These are phyloP conservation scores for Phyto melanocephala DNA, from an alignment of 2,888 invertebrate species.

Conservation along the genomic window DNA sequence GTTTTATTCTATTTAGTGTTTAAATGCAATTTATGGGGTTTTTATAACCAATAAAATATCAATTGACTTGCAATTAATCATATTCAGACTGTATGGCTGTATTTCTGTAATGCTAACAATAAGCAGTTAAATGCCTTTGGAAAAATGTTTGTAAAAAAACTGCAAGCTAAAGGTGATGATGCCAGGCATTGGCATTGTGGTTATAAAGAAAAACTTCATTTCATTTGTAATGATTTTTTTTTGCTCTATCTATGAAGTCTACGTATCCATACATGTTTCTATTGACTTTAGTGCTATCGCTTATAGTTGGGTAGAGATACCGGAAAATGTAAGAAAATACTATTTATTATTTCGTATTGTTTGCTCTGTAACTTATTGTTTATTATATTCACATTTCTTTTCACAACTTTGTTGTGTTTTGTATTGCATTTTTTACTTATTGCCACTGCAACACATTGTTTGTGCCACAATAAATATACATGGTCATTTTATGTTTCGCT, in stretches of 20 bases:
- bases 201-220: slow-evolving; percentile 35
- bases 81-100: slow-evolving; percentile 66
- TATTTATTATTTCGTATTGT: slow-evolving; percentile 52
- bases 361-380: slow-evolving; percentile 52
- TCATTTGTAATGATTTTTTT: slow-evolving; percentile 58
- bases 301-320: slow-evolving; percentile 9
- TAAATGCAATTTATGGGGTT: slow-evolving; percentile 60
- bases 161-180: slow-evolving; percentile 29
- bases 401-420: slow-evolving; percentile 4
- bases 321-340: slow-evolving; percentile 63
- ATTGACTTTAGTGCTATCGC: background rate
- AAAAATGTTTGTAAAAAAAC: background rate
- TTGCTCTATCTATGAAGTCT: background rate
- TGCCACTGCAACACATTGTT: slow-evolving; percentile 33
- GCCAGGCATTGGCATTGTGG: slow-evolving; percentile 32
- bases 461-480: background rate
- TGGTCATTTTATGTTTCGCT: slow-evolving; percentile 8
- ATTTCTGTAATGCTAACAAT: slow-evolving; percentile 58
- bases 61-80: slow-evolving; percentile 77
- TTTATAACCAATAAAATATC: slow-evolving; percentile 74
- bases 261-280: background rate
- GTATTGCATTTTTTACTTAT: slow-evolving; percentile 11
- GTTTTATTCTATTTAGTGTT: slow-evolving; percentile 34
- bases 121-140: slow-evolving; percentile 30
- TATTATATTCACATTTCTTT: slow-evolving; percentile 46